Base-by-base conservation (phyloP, 2,888 invertebrate genomes). In the Agrotis clavis region DNA sequence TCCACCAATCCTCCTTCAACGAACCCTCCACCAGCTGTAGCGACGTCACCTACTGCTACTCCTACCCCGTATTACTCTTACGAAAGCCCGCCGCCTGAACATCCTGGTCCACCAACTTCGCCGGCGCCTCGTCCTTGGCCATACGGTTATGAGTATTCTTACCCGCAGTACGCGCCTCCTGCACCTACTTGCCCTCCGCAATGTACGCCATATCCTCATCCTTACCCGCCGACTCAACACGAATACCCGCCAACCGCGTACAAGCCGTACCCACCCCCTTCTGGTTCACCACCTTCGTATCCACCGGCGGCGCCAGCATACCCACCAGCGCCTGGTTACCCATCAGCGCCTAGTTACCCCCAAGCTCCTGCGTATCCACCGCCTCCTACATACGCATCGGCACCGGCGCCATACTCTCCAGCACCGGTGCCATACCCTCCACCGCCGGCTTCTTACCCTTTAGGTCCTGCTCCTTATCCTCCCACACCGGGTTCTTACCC, bases 21-120 rank as follows among this genome's bases (percentile, higher is more conserved):
- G 45, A 71, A 63, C 2, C 88, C 90, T 35, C 87, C 90, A 41
- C 85, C 89, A 21, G 76, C 86, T 5, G 76, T 83, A 18, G 30
- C 82, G 2, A 21, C 60, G 5, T 16, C 81, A 9, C 41, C 81
- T 11, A 69, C 72, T 14, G n/a, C 69, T n/a, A 21, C 69, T 14
- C 63, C 81, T 1, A 68, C 9, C 19, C 60, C 74, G 19, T 81
- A 69, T 41, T 86, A 81, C 41, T 41, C 60, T 9, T 78, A 77
- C 13, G 85, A 85, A 60, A 18, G 21, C 5, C 21, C 81, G 4
- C 72, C 74, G 0, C 63, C 71, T n/a, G 86, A 82, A 63, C 73
- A 84, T 65, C 16, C 79, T n/a, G 67, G 61, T 50, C 51, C 79
- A 11, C 65, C 21, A 30, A 11, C 67, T 41, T n/a, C 74, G 5